Percentiles rank a stretch among this genome's conserved stretches.
These are phyloP conservation scores for Tipula confusa DNA, from an alignment of 2,888 invertebrate species.

Conservation along the genomic window DNA sequence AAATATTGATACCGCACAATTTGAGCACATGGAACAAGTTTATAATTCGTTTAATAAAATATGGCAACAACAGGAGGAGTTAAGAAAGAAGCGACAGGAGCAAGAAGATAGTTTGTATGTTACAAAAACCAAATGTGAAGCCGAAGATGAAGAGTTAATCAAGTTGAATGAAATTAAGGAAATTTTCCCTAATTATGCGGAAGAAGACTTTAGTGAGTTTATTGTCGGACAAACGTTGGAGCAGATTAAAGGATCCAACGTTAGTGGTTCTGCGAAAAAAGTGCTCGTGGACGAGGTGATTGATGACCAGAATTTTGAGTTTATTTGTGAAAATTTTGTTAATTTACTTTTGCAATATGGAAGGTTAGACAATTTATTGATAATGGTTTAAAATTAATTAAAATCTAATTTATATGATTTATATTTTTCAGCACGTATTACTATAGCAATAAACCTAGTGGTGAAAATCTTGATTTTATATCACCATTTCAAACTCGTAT, in stretches of 20 bases:
- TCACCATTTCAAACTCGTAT: conserved; percentile 42
- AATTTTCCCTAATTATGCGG: conserved; percentile 65
- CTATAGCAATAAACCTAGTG: conserved; percentile 36
- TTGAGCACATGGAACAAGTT: conserved; percentile 53
- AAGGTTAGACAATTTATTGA: conserved; percentile 34
- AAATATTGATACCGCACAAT: conserved; percentile 49
- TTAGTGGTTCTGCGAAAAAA: conserved; percentile 41
- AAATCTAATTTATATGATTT: no score
- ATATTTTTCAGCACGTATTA: conserved; percentile 40
- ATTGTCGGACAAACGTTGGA: conserved; percentile 53
- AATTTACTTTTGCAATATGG: conserved; percentile 43
- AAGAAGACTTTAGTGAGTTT: conserved; percentile 67
- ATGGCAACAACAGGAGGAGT: conserved; percentile 74
- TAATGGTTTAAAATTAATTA: not conserved
- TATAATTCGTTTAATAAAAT: conserved; percentile 60
- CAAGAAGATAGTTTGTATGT: conserved; percentile 76
- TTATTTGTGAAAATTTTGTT: conserved; percentile 44
- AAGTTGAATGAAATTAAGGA: conserved; percentile 61
- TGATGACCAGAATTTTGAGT: conserved; percentile 34
- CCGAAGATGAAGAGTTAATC: conserved; percentile 64
- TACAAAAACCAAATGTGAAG: conserved; percentile 62
- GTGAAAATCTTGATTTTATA: conserved; percentile 38
- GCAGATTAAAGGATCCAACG: conserved; percentile 40
- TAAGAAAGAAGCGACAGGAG: conserved; percentile 59
- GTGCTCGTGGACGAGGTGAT: conserved; percentile 34